These are phyloP conservation scores for Nomada ferruginata DNA, from an alignment of 2,888 invertebrate species.

Conservation along the genomic window DNA sequence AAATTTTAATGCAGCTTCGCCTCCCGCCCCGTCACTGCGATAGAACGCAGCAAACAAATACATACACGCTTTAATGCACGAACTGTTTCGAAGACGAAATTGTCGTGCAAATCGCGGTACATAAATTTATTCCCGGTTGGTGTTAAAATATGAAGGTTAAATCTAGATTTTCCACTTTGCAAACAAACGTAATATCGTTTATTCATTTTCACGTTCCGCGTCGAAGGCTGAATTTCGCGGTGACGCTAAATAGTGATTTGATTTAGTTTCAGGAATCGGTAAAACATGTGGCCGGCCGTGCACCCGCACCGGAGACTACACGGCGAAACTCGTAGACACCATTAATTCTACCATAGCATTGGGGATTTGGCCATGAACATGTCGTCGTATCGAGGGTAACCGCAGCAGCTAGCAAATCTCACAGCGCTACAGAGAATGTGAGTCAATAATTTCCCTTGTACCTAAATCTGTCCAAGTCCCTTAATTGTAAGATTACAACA, in stretches of 20 bases:
- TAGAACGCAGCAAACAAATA: conserved; percentile 33
- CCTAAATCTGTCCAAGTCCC: conserved; percentile 9
- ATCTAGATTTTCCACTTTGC: neutral
- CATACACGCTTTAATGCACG: conserved; percentile 41
- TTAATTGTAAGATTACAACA: conserved; percentile 40
- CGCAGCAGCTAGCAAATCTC: neutral
- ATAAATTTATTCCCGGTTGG: conserved; percentile 13
- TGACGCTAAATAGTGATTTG: too few species aligned
- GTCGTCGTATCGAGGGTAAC: conserved; percentile 58
- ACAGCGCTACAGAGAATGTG: neutral
- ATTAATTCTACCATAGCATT: conserved; percentile 56
- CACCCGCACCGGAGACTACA: too few species aligned
- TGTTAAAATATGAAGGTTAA: neutral
- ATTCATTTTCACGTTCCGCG: neutral
- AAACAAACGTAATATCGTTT: neutral
- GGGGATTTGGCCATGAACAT: conserved; percentile 53
- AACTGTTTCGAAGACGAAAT: conserved; percentile 29
- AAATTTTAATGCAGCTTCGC: conserved; percentile 56
- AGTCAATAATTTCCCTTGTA: conserved; percentile 37
- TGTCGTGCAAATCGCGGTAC: conserved; percentile 22
- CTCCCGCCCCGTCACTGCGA: neutral
- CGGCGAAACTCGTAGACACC: conserved; percentile 21
- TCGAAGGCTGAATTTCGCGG: neutral
- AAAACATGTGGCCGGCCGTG: too few species aligned
- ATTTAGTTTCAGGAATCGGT: too few species aligned